These are phyloP conservation scores for Zeugodacus cucurbitae DNA, from an alignment of 1,140 invertebrate species.

Conservation along the genomic window DNA sequence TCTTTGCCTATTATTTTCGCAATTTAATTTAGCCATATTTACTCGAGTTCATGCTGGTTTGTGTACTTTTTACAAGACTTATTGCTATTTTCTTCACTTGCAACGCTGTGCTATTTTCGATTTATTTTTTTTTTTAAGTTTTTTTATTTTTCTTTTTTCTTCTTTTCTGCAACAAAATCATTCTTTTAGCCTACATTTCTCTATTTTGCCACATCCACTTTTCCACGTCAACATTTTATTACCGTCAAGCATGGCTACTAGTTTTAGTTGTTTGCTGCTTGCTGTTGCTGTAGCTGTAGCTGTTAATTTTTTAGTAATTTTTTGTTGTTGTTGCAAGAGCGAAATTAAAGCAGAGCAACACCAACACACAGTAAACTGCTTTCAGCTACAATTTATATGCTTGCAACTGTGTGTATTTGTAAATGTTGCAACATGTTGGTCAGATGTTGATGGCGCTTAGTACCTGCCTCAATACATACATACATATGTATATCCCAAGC, in stretches of 20 bases:
- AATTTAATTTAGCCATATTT: not conserved
- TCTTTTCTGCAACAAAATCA: not conserved
- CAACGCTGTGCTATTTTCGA: not conserved
- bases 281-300: not conserved
- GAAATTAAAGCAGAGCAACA: not conserved
- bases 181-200: slow-evolving; percentile 17
- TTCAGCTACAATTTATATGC: not conserved
- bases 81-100: not conserved
- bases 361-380: not conserved
- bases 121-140: not conserved
- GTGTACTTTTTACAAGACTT: not conserved
- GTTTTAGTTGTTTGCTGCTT: not conserved
- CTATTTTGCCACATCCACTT: not conserved
- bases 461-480: not conserved
- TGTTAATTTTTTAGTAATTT: not conserved
- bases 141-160: not conserved
- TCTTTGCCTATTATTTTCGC: not conserved
- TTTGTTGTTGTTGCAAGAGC: not conserved
- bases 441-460: slow-evolving; percentile 6
- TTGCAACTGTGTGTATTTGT: not conserved
- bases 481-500: not conserved
- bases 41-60: not conserved
- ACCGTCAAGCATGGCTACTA: not conserved
- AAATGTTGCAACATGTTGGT: not conserved
- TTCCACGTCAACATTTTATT: slow-evolving; percentile 6